Evolutionary conservation across 37 sponge, comb jelly and placozoan species (phyloP).

Genomic region (Ephydatia muelleri): DNA sequence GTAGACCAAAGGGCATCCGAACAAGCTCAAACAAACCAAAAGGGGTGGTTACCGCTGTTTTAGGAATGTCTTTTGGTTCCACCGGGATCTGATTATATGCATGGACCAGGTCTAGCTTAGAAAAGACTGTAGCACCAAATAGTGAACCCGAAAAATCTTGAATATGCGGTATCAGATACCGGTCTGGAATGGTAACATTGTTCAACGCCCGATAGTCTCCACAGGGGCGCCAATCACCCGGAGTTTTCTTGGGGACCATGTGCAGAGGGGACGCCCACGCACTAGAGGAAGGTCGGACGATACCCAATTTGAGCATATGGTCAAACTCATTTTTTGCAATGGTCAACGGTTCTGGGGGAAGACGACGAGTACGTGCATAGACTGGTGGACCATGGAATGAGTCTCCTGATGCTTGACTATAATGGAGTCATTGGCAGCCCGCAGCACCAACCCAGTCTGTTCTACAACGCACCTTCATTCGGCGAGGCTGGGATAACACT

Average conservation of each 20-base stretch:
- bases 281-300: slow-evolving; percentile 39
- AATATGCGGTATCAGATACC: too few species aligned
- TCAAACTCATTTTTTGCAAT: slow-evolving; percentile 16
- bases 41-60: slow-evolving; percentile 39
- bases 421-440: too few species aligned
- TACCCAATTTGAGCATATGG: slow-evolving; percentile 22
- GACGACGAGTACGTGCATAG: slow-evolving; percentile 25
- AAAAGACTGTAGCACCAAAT: slow-evolving; percentile 36
- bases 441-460: too few species aligned
- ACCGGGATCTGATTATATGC: too few species aligned
- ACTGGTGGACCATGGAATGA: slow-evolving; percentile 29
- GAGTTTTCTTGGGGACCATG: too few species aligned
- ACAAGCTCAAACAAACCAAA: too few species aligned
- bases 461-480: slow-evolving; percentile 16
- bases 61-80: neutral
- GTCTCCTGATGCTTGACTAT: too few species aligned
- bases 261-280: too few species aligned
- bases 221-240: too few species aligned
- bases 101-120: too few species aligned
- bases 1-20: slow-evolving; percentile 43
- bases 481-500: slow-evolving; percentile 25
- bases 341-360: slow-evolving; percentile 18
- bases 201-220: too few species aligned
- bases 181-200: slow-evolving; percentile 27
- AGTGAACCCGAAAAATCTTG: too few species aligned